Conservation (phyloP, 2,113 vertebrate genomes). For the Esox niger region DNA sequence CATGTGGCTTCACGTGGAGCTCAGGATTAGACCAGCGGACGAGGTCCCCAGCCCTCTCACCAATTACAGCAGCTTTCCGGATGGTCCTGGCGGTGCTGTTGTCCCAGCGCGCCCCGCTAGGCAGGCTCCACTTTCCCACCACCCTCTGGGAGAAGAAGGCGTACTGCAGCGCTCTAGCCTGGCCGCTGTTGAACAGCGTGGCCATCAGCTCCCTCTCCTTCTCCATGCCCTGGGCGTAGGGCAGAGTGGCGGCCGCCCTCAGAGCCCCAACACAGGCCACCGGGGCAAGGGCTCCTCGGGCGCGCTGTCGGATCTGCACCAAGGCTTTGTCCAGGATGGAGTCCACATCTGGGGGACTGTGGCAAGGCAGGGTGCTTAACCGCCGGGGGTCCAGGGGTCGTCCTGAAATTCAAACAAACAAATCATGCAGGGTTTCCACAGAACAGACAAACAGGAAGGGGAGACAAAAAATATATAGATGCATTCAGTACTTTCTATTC, state of each 20-base stretch:
- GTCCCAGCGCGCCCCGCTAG: slow-evolving; percentile 79
- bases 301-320: slow-evolving; percentile 58
- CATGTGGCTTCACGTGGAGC: too few species aligned
- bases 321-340: slow-evolving; percentile 67
- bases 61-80: slow-evolving; percentile 79
- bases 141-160: slow-evolving; percentile 83
- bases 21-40: not conserved
- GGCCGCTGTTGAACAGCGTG: slow-evolving; percentile 75
- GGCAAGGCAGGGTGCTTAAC: slow-evolving; percentile 65
- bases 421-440: too few species aligned
- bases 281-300: slow-evolving; percentile 78
- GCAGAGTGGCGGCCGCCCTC: slow-evolving; percentile 68
- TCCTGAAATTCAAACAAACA: slow-evolving; percentile 62
- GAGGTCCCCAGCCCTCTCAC: slow-evolving; percentile 65
- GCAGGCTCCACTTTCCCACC: slow-evolving; percentile 74
- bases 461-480: too few species aligned
- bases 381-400: slow-evolving; percentile 69
- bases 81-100: slow-evolving; percentile 69
- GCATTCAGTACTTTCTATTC: too few species aligned
- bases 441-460: too few species aligned
- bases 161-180: slow-evolving; percentile 85
- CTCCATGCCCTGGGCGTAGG: slow-evolving; percentile 74
- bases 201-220: slow-evolving; percentile 76
- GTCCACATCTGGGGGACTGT: slow-evolving; percentile 63
- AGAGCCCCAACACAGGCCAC: slow-evolving; percentile 81